These are phyloP conservation scores for Mormyrus proboscirostris DNA, from an alignment of 2,797 vertebrate species.

Conservation along the genomic window DNA sequence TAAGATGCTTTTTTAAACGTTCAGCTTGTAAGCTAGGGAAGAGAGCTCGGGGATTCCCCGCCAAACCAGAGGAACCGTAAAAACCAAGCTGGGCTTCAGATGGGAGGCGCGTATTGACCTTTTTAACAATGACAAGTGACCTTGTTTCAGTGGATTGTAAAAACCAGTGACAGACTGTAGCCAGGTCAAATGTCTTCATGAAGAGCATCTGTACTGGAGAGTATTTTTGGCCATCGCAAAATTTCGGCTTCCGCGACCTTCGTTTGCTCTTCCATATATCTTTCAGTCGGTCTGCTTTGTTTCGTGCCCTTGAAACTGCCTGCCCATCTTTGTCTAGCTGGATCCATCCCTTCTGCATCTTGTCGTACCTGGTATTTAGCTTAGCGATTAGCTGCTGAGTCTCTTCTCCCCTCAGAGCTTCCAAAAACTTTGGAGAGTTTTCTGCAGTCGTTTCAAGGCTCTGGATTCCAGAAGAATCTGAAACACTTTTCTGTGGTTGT, in stretches of 20 bases:
- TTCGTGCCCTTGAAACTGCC: constrained; percentile 72
- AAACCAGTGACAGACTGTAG: constrained; percentile 89
- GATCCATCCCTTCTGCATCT: constrained; percentile 90
- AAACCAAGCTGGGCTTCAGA: constrained; percentile 71
- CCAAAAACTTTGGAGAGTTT: constrained; percentile 74
- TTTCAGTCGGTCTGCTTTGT: constrained; percentile 84
- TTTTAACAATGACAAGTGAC: constrained; percentile 92
- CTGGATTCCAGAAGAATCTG: constrained; percentile 32
- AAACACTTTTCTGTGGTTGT: constrained; percentile 45
- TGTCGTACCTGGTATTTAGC: constrained; percentile 81
- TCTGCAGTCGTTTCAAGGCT: constrained; percentile 51
- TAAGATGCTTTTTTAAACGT: constrained; percentile 95
- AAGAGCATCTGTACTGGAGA: constrained; percentile 94
- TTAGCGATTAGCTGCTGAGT: constrained; percentile 79
- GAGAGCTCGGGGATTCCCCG: constrained; percentile 67
- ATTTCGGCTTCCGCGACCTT: constrained; percentile 75
- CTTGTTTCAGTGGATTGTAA: constrained; percentile 93
- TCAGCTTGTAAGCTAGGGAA: constrained; percentile 91
- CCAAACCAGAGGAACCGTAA: constrained; percentile 51
- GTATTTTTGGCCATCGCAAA: constrained; percentile 72
- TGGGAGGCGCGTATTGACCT: constrained; percentile 89
- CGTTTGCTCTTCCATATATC: constrained; percentile 98
- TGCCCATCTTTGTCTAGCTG: constrained; percentile 84
- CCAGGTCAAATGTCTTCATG: constrained; percentile 84
- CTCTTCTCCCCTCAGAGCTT: constrained; percentile 76